Percentiles rank a stretch among this genome's conserved stretches.
Evolutionary conservation across 2,888 invertebrate genomes (phyloP).

Genomic region (Eucriotettix oculatus): DNA sequence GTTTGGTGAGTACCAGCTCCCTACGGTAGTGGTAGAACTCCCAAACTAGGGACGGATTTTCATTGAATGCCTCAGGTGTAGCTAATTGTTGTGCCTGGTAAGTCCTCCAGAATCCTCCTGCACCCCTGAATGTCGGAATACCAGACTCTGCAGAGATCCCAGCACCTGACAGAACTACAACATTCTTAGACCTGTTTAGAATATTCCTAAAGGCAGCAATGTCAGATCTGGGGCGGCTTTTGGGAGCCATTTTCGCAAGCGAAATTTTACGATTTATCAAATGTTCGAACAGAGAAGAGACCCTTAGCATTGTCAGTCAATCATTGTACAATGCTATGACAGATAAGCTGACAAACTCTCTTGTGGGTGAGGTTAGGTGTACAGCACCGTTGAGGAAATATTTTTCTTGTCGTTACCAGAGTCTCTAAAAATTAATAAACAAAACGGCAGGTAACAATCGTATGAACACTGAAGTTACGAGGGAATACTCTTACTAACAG

Average conservation of each 20-base stretch:
- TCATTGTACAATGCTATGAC: too few species aligned
- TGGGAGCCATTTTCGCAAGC: slow-evolving; percentile 3
- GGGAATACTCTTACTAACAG: too few species aligned
- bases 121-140: slow-evolving; percentile 71
- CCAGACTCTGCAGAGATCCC: slow-evolving; percentile 74
- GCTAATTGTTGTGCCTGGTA: slow-evolving; percentile 50
- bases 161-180: slow-evolving; percentile 58
- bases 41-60: slow-evolving; percentile 69
- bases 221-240: slow-evolving; percentile 17
- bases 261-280: too few species aligned
- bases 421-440: too few species aligned
- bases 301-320: too few species aligned
- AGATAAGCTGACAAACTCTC: too few species aligned
- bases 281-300: too few species aligned
- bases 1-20: slow-evolving; percentile 53
- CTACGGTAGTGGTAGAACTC: slow-evolving; percentile 79
- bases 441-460: too few species aligned
- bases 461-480: too few species aligned
- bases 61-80: slow-evolving; percentile 51
- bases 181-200: slow-evolving; percentile 40
- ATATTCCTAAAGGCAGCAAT: slow-evolving; percentile 37
- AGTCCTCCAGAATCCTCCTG: slow-evolving; percentile 67
- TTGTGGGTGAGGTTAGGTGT: too few species aligned
- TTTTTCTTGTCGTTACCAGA: too few species aligned
- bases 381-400: too few species aligned